These are phyloP conservation scores for Oxyruncus cristatus DNA, from an alignment of 2,113 vertebrate species.

Conservation along the genomic window DNA sequence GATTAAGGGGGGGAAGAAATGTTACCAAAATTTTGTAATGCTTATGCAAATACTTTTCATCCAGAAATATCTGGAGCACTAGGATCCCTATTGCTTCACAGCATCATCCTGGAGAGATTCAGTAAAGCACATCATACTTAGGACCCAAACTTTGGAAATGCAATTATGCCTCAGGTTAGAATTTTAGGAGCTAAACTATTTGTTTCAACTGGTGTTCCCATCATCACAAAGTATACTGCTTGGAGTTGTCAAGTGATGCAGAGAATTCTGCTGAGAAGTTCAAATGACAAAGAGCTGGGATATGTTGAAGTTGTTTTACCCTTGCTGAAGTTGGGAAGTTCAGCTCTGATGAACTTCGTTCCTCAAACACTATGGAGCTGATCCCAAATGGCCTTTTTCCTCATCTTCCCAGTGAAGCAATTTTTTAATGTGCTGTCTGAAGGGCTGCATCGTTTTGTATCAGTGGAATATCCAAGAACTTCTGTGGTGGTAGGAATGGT, in stretches of 20 bases:
- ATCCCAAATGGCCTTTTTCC: background rate
- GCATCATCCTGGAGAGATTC: constrained; percentile 40
- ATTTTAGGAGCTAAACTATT: constrained; percentile 39
- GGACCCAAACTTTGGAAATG: background rate
- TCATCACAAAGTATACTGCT: background rate
- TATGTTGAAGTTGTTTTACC: background rate
- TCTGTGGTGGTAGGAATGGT: background rate
- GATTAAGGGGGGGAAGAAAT: background rate
- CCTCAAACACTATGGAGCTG: background rate
- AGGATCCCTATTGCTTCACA: constrained; percentile 46
- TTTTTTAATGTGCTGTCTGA: background rate
- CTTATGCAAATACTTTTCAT: background rate
- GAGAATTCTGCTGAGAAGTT: background rate
- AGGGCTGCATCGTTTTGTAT: background rate
- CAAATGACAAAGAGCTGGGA: background rate
- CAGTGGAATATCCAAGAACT: background rate
- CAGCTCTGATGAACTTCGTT: background rate
- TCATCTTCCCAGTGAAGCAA: background rate
- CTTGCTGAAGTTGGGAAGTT: background rate
- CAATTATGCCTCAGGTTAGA: background rate
- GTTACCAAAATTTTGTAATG: background rate
- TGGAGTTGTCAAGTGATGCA: background rate
- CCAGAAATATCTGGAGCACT: background rate
- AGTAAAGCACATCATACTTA: constrained; percentile 8
- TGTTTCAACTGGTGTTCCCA: background rate